Base-by-base conservation (phyloP, 2,888 invertebrate species). In the Ectobius pallidus region DNA sequence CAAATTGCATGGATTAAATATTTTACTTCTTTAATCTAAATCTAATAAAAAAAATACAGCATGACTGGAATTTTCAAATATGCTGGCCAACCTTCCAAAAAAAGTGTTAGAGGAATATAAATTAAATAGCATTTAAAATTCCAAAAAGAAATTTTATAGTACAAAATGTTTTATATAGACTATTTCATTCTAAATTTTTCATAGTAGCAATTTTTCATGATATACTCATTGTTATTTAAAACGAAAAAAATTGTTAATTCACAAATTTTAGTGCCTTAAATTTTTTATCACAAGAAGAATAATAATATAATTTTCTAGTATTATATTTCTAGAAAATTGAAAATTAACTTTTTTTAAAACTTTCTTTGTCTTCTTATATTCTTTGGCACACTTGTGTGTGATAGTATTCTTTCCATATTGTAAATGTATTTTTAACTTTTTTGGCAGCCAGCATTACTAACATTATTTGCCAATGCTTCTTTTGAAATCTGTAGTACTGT, bases 231-330 rank as follows among this genome's bases (percentile, higher is more conserved):
- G 69, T 61, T 69, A 63, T 67, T 67, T 20, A 55, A 70, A 52
- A 34, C n/a, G 49, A 39, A 39, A 42, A 70, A 42, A 55, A 73
- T 62, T 70, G 58, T 70, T 70, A 62, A 70, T 70, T 73, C 70
- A 73, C 63, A 73, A 70, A 73, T 63, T 70, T 73, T 73, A 73
- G 73, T 73, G 73, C 73, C 73, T 73, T 73, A 73, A 69, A 63
- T 27, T 39, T 73, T 73, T 69, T 62, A 70, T 65, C 39, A 30
- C 42, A 65, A 9, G 52, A 70, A 42, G 55, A 72, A 68, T 58
- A 58, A 25, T 58, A 46, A 44, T 55, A 67, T 42, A 72, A 49
- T 73, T 72, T 55, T 73, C 63, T 73, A 73, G 70, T 52, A 46
- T 63, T 55, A 70, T 65, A 73, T 39, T 73, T 42, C 20, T 70